These are phyloP conservation scores for Turritopsis rubra DNA, from an alignment of 30 jellyfish, hydroid and myxozoan species.

Conservation along the genomic window DNA sequence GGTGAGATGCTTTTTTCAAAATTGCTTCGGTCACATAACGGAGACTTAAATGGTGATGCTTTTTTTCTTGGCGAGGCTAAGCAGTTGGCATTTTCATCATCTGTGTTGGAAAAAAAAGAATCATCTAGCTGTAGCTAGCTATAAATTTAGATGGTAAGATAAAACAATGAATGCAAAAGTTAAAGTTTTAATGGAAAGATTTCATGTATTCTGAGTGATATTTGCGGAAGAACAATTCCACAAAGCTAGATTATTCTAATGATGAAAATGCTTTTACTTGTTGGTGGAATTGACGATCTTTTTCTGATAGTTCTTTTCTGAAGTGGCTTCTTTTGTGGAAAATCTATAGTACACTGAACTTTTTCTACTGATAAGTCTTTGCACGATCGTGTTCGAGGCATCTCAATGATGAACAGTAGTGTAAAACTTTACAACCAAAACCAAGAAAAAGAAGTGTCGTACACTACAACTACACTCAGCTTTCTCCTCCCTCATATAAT, in stretches of 20 bases:
- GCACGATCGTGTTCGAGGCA: not conserved
- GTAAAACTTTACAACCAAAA: not conserved
- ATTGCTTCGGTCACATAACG: not conserved
- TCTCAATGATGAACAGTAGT: not conserved
- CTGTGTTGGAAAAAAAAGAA: not conserved
- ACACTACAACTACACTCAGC: no score
- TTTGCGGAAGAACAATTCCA: no score
- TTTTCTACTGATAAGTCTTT: not conserved
- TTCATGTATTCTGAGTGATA: no score
- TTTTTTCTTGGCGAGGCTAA: not conserved
- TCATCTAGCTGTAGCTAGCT: no score
- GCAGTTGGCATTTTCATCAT: constrained; percentile 14
- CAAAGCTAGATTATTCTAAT: no score
- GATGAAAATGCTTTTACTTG: no score
- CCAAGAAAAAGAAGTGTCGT: no score
- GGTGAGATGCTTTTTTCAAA: not conserved
- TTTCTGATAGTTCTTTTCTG: not conserved
- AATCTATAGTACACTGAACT: not conserved
- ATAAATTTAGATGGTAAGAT: no score
- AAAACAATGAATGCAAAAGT: not conserved
- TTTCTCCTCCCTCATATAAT: not conserved
- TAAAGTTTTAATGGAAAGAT: no score
- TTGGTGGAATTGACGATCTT: not conserved
- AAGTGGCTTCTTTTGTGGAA: not conserved
- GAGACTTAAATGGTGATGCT: constrained; percentile 3